A percentile compares a stretch with the other conserved stretches of the same genome.
These are phyloP conservation scores for Diorhabda elongata DNA, from an alignment of 1,140 invertebrate species.

Conservation along the genomic window DNA sequence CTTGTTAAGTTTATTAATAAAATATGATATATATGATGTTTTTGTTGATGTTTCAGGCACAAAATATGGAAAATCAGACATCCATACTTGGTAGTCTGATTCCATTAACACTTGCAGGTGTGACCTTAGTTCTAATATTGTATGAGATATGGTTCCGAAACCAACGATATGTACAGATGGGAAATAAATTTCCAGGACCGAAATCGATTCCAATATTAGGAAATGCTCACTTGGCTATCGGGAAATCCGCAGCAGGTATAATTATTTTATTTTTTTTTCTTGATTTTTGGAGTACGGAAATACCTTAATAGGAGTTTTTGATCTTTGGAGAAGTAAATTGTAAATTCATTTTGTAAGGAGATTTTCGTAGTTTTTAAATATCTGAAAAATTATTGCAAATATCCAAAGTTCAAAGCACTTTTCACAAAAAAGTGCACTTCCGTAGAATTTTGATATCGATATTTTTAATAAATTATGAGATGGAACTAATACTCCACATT, in stretches of 20 bases:
- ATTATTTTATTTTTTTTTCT: neutral
- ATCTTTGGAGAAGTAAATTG: neutral
- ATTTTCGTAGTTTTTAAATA: neutral
- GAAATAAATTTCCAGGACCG: conserved; percentile 25
- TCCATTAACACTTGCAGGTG: neutral
- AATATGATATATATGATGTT: no score
- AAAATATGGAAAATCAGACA: neutral
- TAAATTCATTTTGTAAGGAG: neutral
- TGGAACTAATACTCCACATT: neutral
- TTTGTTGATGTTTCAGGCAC: neutral
- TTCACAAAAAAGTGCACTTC: neutral
- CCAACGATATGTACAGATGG: conserved; percentile 25
- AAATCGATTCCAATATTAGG: conserved; percentile 23
- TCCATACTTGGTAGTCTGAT: neutral
- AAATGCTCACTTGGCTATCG: conserved; percentile 22
- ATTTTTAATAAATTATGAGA: neutral
- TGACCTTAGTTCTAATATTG: conserved; percentile 13
- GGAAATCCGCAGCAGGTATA: conserved; percentile 19
- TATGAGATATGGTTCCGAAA: conserved; percentile 28
- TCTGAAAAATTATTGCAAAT: neutral
- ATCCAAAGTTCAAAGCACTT: neutral
- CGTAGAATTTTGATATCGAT: neutral
- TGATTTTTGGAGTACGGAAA: no score
- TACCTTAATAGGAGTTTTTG: neutral
- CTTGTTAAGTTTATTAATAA: no score